Conservation (phyloP, 2,797 vertebrate species). For the Delichon dasypus region DNA sequence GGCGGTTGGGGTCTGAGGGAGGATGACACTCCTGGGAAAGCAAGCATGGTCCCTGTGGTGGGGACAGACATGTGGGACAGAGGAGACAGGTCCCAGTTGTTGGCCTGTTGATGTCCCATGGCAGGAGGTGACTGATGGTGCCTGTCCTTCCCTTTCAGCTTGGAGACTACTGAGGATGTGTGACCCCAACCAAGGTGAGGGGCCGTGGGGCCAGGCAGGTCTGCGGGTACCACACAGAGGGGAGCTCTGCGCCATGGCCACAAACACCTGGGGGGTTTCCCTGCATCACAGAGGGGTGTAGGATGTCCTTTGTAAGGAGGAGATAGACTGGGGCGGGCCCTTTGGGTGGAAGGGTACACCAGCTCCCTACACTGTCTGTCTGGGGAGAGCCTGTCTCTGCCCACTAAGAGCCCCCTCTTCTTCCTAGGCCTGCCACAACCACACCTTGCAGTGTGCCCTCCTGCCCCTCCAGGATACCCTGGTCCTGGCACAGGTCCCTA, state of each 20-base stretch:
- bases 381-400: rapidly evolving
- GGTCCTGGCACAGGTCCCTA: neutral
- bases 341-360: neutral
- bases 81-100: neutral
- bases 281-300: neutral
- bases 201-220: rapidly evolving
- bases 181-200: conserved; percentile 28
- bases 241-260: neutral
- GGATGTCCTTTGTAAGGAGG: neutral
- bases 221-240: neutral
- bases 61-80: neutral
- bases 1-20: rapidly evolving
- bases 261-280: neutral
- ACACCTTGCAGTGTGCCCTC: neutral
- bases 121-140: neutral
- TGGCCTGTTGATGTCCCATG: rapidly evolving
- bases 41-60: rapidly evolving
- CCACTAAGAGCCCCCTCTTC: neutral
- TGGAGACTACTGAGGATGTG: neutral
- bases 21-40: neutral
- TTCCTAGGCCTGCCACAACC: neutral
- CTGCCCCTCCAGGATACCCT: neutral
- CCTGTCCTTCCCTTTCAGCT: conserved; percentile 44
- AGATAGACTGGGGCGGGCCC: rapidly evolving
- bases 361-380: neutral